Conservation (phyloP, 2,113 vertebrate genomes). For the Kryptolebias marmoratus region DNA sequence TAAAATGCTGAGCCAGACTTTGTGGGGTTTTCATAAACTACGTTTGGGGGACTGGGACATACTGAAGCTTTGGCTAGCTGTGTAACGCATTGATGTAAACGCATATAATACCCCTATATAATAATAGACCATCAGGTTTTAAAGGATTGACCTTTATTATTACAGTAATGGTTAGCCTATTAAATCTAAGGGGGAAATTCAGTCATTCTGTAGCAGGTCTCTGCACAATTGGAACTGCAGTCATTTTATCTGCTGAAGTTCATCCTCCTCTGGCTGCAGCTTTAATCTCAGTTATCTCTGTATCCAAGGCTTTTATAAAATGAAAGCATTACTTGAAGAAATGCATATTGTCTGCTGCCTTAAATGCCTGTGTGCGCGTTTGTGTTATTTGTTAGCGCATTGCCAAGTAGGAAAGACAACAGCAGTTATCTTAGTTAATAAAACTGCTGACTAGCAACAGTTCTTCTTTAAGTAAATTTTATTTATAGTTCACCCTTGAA, state of each 20-base stretch:
- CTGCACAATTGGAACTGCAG: no score
- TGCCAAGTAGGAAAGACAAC: no score
- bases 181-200: background rate
- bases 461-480: no score
- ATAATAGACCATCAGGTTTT: background rate
- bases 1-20: constrained; percentile 7
- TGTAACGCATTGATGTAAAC: background rate
- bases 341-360: no score
- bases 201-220: background rate
- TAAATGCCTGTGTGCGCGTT: no score
- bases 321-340: no score
- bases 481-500: no score
- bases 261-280: background rate
- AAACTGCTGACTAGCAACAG: no score
- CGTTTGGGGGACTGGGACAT: constrained; percentile 1
- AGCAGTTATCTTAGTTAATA: no score
- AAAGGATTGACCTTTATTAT: background rate
- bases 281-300: background rate
- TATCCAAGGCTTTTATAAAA: no score
- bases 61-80: background rate
- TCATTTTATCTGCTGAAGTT: background rate
- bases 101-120: background rate
- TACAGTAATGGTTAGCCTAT: background rate
- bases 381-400: no score
- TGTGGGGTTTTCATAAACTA: background rate